Evolutionary conservation across 2,113 vertebrate genomes (phyloP).

Genomic region (Notothenia rossii): DNA sequence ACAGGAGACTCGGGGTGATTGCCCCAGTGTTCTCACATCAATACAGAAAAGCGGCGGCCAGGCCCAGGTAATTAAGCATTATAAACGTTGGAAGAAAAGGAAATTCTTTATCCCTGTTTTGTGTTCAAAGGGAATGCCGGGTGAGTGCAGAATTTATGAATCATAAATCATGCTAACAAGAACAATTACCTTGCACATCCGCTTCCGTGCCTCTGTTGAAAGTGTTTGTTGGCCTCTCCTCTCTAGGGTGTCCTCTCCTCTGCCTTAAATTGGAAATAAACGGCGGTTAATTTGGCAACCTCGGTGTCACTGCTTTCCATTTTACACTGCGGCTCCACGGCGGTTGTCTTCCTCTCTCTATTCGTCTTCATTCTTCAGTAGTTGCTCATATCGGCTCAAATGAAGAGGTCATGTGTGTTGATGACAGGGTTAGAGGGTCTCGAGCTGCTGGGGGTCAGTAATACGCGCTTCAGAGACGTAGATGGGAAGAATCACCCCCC

Average conservation of each 20-base stretch:
- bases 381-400: slow-evolving; percentile 52
- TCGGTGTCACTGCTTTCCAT: slow-evolving; percentile 40
- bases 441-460: slow-evolving; percentile 71
- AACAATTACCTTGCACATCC: slow-evolving; percentile 75
- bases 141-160: slow-evolving; percentile 71
- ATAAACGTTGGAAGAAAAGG: slow-evolving; percentile 78
- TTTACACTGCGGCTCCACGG: slow-evolving; percentile 19
- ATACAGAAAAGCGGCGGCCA: slow-evolving; percentile 70
- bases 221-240: slow-evolving; percentile 45
- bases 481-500: slow-evolving; percentile 54
- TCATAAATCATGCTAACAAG: slow-evolving; percentile 82
- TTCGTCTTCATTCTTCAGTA: slow-evolving; percentile 16
- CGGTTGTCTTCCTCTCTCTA: slow-evolving; percentile 1
- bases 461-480: slow-evolving; percentile 73
- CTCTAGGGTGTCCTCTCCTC: slow-evolving; percentile 38
- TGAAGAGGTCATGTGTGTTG: slow-evolving; percentile 62
- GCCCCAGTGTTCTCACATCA: slow-evolving; percentile 71
- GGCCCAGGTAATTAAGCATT: slow-evolving; percentile 83
- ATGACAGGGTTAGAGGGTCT: slow-evolving; percentile 69
- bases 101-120: slow-evolving; percentile 69
- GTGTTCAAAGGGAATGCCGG: slow-evolving; percentile 61
- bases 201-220: slow-evolving; percentile 34
- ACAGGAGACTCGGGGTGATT: slow-evolving; percentile 70
- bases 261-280: slow-evolving; percentile 64
- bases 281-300: slow-evolving; percentile 66